A percentile compares a stretch with the other conserved stretches of the same genome.
Conservation (phyloP, 2,113 vertebrate genomes). For the Zootoca vivipara region DNA sequence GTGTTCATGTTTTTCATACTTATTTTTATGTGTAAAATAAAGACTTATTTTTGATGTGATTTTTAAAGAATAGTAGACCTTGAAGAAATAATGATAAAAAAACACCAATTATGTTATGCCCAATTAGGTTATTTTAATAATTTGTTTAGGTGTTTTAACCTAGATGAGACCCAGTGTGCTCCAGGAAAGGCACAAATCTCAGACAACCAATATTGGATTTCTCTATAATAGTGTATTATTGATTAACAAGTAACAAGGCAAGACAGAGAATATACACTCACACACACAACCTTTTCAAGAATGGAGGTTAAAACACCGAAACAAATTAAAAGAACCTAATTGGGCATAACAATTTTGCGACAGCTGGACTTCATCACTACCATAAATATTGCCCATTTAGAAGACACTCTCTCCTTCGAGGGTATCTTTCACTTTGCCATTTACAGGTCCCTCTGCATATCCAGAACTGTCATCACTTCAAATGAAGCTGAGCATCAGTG, state of each 20-base stretch:
- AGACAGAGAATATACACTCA: too few relatives aligned
- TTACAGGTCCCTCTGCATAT: not conserved
- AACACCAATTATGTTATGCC: not conserved
- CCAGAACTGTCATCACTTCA: not conserved
- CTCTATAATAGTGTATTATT: too few relatives aligned
- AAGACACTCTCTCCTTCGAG: not conserved
- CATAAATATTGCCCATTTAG: not conserved
- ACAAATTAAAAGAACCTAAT: not conserved
- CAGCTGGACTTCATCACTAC: not conserved
- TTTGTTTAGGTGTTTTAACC: not conserved
- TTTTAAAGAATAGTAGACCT: too few relatives aligned
- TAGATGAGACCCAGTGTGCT: too few relatives aligned
- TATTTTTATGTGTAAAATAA: too few relatives aligned
- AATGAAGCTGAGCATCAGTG: not conserved
- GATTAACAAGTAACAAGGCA: too few relatives aligned
- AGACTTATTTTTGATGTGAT: too few relatives aligned
- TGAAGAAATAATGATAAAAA: too few relatives aligned
- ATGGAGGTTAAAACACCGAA: not conserved
- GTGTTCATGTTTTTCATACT: too few relatives aligned
- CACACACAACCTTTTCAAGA: too few relatives aligned
- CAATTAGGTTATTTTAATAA: not conserved
- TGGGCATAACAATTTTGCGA: not conserved
- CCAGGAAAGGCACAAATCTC: too few relatives aligned
- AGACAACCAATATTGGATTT: too few relatives aligned
- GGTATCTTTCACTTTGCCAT: not conserved